phyloP scores from a whole-genome alignment of 2,888 invertebrate genomes.

The Noctua pronuba region DNA sequence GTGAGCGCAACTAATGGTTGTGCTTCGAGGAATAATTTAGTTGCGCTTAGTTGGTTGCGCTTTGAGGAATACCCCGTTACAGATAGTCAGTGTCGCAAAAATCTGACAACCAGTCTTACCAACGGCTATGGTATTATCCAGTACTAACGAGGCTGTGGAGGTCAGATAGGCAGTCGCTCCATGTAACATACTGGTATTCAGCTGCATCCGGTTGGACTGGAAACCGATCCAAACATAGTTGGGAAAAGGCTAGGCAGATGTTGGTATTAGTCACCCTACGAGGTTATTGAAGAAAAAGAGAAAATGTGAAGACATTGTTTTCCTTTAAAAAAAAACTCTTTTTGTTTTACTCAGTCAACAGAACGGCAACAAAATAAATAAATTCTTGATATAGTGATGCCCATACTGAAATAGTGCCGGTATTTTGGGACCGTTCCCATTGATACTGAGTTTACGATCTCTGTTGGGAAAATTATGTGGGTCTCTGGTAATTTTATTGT shows the following conservation, averaged over 20 bases:
- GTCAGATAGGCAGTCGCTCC: no score
- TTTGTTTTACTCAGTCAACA: not conserved
- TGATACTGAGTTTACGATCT: constrained; percentile 47
- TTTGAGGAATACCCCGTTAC: no score
- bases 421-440: constrained; percentile 27
- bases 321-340: not conserved
- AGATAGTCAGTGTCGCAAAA: not conserved
- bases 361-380: constrained; percentile 28
- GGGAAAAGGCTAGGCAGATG: not conserved
- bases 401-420: constrained; percentile 32
- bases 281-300: not conserved
- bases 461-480: constrained; percentile 40
- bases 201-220: not conserved
- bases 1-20: no score
- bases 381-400: constrained; percentile 36
- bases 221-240: not conserved
- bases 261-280: not conserved
- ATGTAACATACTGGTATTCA: not conserved
- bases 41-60: no score
- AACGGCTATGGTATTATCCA: not conserved
- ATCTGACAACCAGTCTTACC: not conserved
- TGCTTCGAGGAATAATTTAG: no score
- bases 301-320: not conserved
- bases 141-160: not conserved
- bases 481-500: constrained; percentile 47